A percentile compares a stretch with the other conserved stretches of the same genome.
Evolutionary conservation across 2,113 vertebrate species (phyloP).

Genomic region (Copsychus sechellarum): DNA sequence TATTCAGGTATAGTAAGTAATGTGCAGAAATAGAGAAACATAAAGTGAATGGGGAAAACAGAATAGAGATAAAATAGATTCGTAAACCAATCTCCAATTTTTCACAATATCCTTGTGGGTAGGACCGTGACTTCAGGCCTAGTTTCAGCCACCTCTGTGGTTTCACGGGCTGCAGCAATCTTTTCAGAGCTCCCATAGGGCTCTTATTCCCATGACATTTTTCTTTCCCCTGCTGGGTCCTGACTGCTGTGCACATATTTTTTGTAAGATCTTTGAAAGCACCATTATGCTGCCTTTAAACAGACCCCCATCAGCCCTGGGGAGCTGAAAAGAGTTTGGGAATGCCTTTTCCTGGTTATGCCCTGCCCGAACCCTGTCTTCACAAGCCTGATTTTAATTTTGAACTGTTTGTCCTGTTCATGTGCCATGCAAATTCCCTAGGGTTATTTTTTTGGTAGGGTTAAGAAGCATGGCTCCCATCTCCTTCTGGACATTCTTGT

Average conservation of each 20-base stretch:
- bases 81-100: neutral
- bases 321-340: neutral
- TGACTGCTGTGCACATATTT: neutral
- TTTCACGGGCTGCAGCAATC: neutral
- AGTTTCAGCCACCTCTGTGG: neutral
- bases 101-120: neutral
- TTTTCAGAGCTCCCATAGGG: neutral
- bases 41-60: neutral
- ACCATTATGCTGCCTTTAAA: neutral
- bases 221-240: neutral
- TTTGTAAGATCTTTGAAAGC: neutral
- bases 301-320: neutral
- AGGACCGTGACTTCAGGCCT: neutral
- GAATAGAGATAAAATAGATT: neutral
- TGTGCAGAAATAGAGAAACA: neutral
- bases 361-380: neutral
- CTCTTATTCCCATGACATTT: neutral
- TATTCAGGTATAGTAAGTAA: neutral
- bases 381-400: neutral
- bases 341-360: neutral
- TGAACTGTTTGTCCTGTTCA: neutral
- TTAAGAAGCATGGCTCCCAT: neutral
- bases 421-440: neutral
- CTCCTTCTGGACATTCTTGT: neutral
- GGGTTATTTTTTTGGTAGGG: neutral